Conservation (phyloP, 2,113 vertebrate species). For the Isichthys henryi region DNA sequence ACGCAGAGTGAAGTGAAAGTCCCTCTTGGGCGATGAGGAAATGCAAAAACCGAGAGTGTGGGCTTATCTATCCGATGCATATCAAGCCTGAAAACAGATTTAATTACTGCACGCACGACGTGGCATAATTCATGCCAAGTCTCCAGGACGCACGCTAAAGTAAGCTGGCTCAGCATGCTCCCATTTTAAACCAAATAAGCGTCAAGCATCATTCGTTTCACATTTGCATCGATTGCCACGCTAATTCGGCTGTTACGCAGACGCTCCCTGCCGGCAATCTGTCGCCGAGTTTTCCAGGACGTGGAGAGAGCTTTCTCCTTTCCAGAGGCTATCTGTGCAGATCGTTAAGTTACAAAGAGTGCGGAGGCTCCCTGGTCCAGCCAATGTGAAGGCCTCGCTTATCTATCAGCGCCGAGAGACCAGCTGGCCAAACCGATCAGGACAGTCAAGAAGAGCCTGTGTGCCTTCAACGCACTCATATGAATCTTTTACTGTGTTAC, state of each 20-base stretch:
- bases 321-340: neutral
- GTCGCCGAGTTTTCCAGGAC: constrained; percentile 37
- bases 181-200: neutral
- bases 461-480: neutral
- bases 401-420: neutral
- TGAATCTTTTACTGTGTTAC: neutral
- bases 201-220: constrained; percentile 40
- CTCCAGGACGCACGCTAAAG: neutral
- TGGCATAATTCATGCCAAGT: neutral
- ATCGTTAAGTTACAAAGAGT: neutral
- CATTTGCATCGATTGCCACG: constrained; percentile 43
- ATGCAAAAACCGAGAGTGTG: neutral
- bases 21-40: neutral
- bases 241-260: constrained; percentile 45
- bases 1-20: neutral
- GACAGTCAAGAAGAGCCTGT: neutral
- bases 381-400: neutral
- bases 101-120: neutral
- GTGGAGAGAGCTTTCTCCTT: no score
- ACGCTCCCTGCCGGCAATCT: constrained; percentile 49
- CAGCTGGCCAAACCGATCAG: neutral
- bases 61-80: neutral
- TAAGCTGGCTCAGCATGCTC: neutral
- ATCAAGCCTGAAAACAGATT: neutral
- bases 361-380: neutral